Evolutionary conservation across 1,140 invertebrate species (phyloP).

Genomic region (Eumeta japonica): DNA sequence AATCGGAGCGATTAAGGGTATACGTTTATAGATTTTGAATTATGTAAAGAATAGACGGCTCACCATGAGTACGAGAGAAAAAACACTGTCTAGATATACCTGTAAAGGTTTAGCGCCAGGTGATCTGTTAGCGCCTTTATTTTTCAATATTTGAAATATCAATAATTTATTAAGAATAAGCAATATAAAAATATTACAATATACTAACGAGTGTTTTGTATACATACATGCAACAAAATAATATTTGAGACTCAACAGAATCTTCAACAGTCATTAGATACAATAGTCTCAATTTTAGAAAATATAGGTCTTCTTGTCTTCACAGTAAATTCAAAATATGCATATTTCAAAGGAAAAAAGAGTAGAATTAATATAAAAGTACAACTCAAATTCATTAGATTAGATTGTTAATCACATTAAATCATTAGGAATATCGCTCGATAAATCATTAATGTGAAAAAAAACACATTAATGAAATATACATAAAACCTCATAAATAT

Average conservation of each 20-base stretch:
- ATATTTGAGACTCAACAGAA: background rate
- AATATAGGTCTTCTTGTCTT: constrained; percentile 9
- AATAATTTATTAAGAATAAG: constrained; percentile 7
- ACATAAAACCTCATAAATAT: no score
- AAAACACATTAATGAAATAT: no score
- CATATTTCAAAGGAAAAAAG: constrained; percentile 11
- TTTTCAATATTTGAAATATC: constrained; percentile 14
- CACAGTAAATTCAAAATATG: constrained; percentile 14
- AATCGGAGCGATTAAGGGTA: background rate
- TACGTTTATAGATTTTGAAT: constrained; percentile 4
- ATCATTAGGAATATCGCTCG: constrained; percentile 8
- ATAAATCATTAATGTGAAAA: no score
- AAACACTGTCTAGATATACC: background rate
- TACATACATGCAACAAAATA: constrained; percentile 5
- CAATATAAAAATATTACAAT: constrained; percentile 10
- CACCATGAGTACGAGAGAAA: background rate
- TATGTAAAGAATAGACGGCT: background rate
- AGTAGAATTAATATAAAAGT: constrained; percentile 3
- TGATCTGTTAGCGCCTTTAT: constrained; percentile 14
- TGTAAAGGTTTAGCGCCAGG: constrained; percentile 11
- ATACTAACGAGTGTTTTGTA: constrained; percentile 17
- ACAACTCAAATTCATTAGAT: constrained; percentile 3
- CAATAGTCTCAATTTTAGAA: constrained; percentile 7
- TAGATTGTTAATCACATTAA: constrained; percentile 8
- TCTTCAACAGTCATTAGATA: constrained; percentile 3